These are phyloP conservation scores for Emys orbicularis DNA, from an alignment of 2,797 vertebrate genomes.

Conservation along the genomic window DNA sequence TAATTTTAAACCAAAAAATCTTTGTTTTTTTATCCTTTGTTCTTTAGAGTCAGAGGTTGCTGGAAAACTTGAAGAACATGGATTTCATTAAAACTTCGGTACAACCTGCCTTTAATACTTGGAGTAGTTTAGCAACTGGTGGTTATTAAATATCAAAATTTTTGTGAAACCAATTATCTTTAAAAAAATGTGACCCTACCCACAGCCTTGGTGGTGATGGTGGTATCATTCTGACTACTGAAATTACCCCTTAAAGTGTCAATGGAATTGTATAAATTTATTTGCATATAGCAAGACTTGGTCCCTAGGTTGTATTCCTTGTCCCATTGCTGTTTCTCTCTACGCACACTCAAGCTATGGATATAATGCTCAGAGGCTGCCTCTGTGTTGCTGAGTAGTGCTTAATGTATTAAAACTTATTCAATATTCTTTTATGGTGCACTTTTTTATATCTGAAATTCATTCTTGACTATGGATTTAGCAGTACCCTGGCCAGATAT, in stretches of 20 bases:
- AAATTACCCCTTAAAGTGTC: not conserved
- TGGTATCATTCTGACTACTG: not conserved
- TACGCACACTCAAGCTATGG: not conserved
- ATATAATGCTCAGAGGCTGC: not conserved
- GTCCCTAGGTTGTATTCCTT: not conserved
- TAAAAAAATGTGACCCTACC: no score
- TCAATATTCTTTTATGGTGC: not conserved
- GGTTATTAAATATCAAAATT: not conserved
- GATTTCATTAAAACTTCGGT: constrained; percentile 92
- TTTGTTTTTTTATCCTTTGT: constrained; percentile 25
- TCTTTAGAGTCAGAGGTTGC: constrained; percentile 90
- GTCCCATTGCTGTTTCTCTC: not conserved
- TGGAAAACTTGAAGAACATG: constrained; percentile 91
- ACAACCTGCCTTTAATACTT: constrained; percentile 63
- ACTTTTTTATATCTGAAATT: not conserved
- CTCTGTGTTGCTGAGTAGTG: not conserved
- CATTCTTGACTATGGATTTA: not conserved
- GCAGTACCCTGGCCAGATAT: not conserved
- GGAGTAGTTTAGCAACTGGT: not conserved
- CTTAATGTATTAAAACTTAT: not conserved
- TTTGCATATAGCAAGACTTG: not conserved
- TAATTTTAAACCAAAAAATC: not conserved
- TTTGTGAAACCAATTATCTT: not conserved
- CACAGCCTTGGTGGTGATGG: not conserved
- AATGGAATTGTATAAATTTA: not conserved